Evolutionary conservation across 1,140 invertebrate genomes (phyloP).

Genomic region (Euglossa dilemma): DNA sequence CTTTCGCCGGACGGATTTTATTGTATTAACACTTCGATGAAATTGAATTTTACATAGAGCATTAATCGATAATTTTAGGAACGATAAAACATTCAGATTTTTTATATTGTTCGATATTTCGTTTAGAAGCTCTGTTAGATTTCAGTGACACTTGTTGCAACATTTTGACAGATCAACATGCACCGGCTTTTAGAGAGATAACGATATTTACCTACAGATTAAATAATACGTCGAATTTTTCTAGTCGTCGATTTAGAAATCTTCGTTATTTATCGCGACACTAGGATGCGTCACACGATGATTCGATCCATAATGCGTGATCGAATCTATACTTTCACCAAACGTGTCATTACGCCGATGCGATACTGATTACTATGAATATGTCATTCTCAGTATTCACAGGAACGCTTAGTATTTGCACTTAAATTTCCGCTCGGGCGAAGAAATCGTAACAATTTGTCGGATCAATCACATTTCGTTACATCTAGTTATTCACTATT

Average conservation of each 20-base stretch:
- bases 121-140: neutral
- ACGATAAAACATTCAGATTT: no score
- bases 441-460: neutral
- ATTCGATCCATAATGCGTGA: conserved; percentile 23
- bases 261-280: conserved; percentile 36
- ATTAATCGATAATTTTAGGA: neutral
- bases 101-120: neutral
- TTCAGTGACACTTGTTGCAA: conserved; percentile 25
- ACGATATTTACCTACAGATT: conserved; percentile 12
- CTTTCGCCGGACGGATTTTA: neutral
- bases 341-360: neutral
- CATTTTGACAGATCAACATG: neutral
- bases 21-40: neutral
- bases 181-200: neutral
- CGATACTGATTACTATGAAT: neutral
- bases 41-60: neutral
- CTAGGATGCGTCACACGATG: conserved; percentile 51
- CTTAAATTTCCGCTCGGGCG: neutral
- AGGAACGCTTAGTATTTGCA: neutral
- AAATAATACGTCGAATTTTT: neutral
- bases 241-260: neutral
- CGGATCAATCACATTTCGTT: neutral
- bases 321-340: conserved; percentile 52
- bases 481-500: neutral
- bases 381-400: neutral